Evolutionary conservation across 2,113 vertebrate genomes (phyloP), one percentile per base, ranked within the genome.

Genomic region (Catharus fuscescens): DNA sequence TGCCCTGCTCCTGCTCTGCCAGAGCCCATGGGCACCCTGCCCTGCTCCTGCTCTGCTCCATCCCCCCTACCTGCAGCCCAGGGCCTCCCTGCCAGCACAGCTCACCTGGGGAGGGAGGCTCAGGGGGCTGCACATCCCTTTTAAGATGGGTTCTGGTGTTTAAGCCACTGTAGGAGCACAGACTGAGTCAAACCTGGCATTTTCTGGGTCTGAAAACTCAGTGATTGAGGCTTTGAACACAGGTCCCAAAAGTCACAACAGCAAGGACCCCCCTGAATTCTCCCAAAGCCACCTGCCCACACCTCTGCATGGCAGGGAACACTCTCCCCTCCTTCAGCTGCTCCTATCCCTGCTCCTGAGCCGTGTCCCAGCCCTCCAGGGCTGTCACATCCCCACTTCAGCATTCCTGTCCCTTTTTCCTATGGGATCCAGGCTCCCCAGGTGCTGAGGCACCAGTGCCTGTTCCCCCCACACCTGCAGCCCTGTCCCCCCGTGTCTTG

Each of bases 391-490:
- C 24, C 52, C 42, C 31, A 24, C 44, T 15, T 13, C 5, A 44
- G 6, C 67, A 40, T 2, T 44, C 60, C 62, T 45, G 13, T 28
- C 52, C 65, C 42, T 25, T 80, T 59, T 24, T 1, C 42, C 52
- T 10, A 0, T 2, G 12, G 42, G 5, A 12, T 21, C 44, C 59
- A 12, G n/a, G 42, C 70, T 44, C 52, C 54, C 1, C 0, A 1
- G 24, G 18, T 14, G 32, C 71, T 47, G 23, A 6, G 65, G 31
- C 65, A 17, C 10, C 70, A 3, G 40, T 5, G n/a, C 52, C 31
- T 4, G 32, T 42, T 24, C 38, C 17, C 9, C 47, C 32, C 53
- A 13, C 23, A 4, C 23, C 64, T 86, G 72, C 38, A 61, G 54
- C 32, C 45, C 54, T 45, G 23, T 53, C 3, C 24, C 32, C 14